Evolutionary conservation across 2,888 invertebrate species (phyloP).

Genomic region (Leptarthrus brevirostris): DNA sequence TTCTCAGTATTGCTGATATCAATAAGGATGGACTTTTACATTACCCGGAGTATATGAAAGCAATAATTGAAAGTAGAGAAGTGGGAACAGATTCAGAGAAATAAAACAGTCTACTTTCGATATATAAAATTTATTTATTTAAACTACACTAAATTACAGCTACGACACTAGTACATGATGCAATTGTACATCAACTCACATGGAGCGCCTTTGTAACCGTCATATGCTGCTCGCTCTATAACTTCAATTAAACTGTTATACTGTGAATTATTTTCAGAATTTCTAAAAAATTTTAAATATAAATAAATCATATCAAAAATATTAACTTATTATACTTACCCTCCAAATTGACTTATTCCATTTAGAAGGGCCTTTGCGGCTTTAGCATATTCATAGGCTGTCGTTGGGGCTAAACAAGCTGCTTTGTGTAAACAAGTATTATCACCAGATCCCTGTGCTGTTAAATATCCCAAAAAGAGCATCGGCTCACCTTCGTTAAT

Average conservation of each 20-base stretch:
- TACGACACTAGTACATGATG: conserved; percentile 49
- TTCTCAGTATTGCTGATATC: conserved; percentile 83
- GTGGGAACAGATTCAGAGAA: not conserved
- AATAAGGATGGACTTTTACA: conserved; percentile 88
- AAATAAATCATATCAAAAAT: conserved; percentile 18
- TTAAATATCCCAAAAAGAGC: conserved; percentile 68
- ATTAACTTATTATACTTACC: conserved; percentile 56
- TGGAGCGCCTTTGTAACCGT: conserved; percentile 72
- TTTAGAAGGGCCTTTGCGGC: conserved; percentile 82
- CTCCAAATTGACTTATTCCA: conserved; percentile 75
- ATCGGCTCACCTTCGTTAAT: conserved; percentile 78
- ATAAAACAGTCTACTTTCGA: not conserved
- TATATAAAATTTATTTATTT: conserved; percentile 16
- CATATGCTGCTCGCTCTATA: conserved; percentile 75
- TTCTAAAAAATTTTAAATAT: conserved; percentile 55
- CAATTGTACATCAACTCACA: conserved; percentile 72
- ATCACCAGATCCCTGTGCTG: conserved; percentile 79
- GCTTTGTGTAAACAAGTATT: conserved; percentile 80
- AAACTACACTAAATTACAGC: not conserved
- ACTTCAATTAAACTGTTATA: conserved; percentile 75
- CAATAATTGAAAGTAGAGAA: conserved; percentile 56
- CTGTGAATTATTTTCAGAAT: conserved; percentile 67
- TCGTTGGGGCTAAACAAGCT: conserved; percentile 79
- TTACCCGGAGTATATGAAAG: conserved; percentile 80
- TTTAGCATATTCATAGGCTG: conserved; percentile 79